Base-by-base conservation (phyloP, 1,140 invertebrate species). In the Leucophenga varia region DNA sequence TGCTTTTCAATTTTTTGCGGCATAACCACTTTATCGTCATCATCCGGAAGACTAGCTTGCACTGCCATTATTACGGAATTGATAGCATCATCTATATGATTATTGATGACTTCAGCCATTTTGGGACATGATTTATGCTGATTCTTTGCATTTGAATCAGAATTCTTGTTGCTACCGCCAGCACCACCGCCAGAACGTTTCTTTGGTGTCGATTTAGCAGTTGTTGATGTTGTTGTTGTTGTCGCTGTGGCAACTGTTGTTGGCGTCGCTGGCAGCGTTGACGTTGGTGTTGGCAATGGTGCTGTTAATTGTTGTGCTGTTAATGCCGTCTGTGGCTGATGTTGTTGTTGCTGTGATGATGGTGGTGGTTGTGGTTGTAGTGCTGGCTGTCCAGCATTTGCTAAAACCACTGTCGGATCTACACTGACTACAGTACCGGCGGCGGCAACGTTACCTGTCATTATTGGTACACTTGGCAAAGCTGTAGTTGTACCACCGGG, bases 81-180 rank as follows among this genome's bases (percentile, higher is more conserved):
- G 30, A 72, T 72, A 40, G 69, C 69, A 55, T 72, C 69, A 20
- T 72, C 69, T 14, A 72, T 72, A 19, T 72, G 69, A 38, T 72
- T 72, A 28, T 72, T 72, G 13, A 72, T 68, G 41, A 64, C 69
- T 34, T 69, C 64, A 21, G 72, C 69, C 69, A 72, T 72, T 3
- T 60, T 60, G 1, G 55, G 57, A 21, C 38, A 42, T 0, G 18
- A 8, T 43, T 65, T 48, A 17, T 43, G 41, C 3, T 32, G 31
- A 42, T 13, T 5, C 28, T 28, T 14, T 6, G 10, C 22, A 25
- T 25, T 25, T 25, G 22, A 25, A 25, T 25, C 22, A n/a, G n/a
- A n/a, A n/a, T n/a, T n/a, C n/a, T n/a, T n/a, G n/a, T n/a, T n/a
- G n/a, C n/a, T n/a, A n/a, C n/a, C n/a, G n/a, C n/a, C n/a, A n/a